Base-by-base conservation (phyloP, 2,113 vertebrate species). In the Tonatia bakeri region DNA sequence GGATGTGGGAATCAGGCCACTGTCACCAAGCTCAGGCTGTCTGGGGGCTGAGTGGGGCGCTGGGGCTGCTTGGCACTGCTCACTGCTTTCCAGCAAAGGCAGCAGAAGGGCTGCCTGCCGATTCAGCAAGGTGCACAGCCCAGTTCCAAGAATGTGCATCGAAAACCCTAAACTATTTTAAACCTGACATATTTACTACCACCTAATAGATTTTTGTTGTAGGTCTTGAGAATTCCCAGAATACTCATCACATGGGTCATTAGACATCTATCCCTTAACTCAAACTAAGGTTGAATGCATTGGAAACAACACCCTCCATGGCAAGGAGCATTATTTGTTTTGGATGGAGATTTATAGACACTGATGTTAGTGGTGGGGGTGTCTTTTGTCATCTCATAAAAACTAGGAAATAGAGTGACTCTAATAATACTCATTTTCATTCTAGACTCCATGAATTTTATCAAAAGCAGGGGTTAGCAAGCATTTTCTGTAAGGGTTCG, bases 41-140 rank as follows among this genome's bases (percentile, higher is more conserved):
- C 7, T 4, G 15, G 14, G 31, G 65, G 26, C 5, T 11, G n/a
- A 26, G 40, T 0, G 1, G 9, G 24, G 45, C 0, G 17, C 45
- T n/a, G 54, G 82, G 17, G 5, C 13, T 38, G 11, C 61, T 84
- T 54, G 45, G 26, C n/a, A 0, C 36, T 20, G 20, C 1, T 13
- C 8, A 6, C 12, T 45, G 38, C 59, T 75, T 9, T 65, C 38
- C 36, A 54, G 20, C 6, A 17, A 82, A 50, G 69, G 40, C 33
- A 17, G 19, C 15, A 54, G 43, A 13, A 4, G 4, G 16, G 50
- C 67, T 6, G 28, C n/a, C 40, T 56, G 16, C 26, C 0, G 6
- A 45, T 38, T 65, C 83, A 64, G 59, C 0, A 1, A 70, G 50
- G 26, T 16, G 69, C 69, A 33, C 77, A 87, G 72, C 4, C 52